These are phyloP conservation scores for Littorina saxatilis DNA, from an alignment of 1,140 invertebrate genomes.

Conservation along the genomic window DNA sequence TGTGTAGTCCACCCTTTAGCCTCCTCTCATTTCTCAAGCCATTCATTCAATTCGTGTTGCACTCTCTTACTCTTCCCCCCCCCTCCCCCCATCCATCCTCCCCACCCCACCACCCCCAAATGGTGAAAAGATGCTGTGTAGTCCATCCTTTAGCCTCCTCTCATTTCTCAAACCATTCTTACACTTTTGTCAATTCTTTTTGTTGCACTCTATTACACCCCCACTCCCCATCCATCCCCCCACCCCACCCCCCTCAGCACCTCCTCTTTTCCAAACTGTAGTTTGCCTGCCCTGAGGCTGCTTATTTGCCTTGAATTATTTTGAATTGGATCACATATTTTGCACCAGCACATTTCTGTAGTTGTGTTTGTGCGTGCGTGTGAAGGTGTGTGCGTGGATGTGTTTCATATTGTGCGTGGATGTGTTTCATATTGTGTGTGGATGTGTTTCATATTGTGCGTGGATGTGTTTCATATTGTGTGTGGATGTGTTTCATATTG, in stretches of 20 bases:
- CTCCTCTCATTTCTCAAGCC: not conserved
- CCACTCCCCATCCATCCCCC: no score
- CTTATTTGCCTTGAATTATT: no score
- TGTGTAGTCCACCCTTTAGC: not conserved
- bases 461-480: not conserved
- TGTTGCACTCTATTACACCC: no score
- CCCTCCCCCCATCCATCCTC: no score
- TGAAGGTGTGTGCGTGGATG: not conserved
- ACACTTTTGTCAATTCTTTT: no score
- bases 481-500: no score
- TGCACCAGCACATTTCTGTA: not conserved
- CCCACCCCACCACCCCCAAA: no score
- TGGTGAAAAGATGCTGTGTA: no score
- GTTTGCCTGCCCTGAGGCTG: not conserved
- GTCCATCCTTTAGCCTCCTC: not conserved
- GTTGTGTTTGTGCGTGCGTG: not conserved
- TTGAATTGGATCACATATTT: not conserved
- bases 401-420: not conserved
- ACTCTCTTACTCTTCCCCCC: slow-evolving; percentile 6
- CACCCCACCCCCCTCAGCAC: not conserved
- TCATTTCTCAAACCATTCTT: not conserved
- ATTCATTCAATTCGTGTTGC: no score
- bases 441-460: not conserved
- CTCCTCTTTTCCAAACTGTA: not conserved
- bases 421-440: not conserved